These are phyloP conservation scores for Henricia sp. DNA, from an alignment of 53 echinoderm and acorn worm species.

Conservation along the genomic window DNA sequence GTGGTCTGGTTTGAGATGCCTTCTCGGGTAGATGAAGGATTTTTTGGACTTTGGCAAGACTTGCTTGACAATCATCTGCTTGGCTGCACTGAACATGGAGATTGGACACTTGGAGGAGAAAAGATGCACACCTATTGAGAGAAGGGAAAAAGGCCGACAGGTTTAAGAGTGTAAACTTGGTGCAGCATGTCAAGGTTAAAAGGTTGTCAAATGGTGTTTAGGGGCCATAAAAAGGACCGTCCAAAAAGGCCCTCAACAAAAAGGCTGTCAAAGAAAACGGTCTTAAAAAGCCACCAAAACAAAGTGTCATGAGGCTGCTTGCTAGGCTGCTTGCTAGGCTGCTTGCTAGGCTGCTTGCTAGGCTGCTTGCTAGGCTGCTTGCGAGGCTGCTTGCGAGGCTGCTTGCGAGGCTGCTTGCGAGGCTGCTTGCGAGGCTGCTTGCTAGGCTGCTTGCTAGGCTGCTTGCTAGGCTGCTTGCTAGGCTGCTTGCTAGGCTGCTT, in stretches of 20 bases:
- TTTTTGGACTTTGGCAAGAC: constrained; percentile 62
- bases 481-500: neutral
- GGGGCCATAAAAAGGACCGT: too few species aligned
- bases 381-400: neutral
- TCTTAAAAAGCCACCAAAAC: too few species aligned
- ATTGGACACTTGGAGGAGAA: constrained; percentile 69
- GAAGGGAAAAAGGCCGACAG: neutral
- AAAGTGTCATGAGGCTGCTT: too few species aligned
- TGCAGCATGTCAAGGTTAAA: too few species aligned
- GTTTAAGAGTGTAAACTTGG: too few species aligned
- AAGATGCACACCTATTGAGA: constrained; percentile 66
- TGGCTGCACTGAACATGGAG: constrained; percentile 68
- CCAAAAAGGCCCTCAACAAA: too few species aligned
- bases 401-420: neutral
- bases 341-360: neutral
- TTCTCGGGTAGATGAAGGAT: constrained; percentile 18
- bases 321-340: neutral
- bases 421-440: neutral
- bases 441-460: neutral
- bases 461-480: too few species aligned
- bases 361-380: neutral
- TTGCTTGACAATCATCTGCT: constrained; percentile 55
- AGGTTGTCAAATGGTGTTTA: too few species aligned
- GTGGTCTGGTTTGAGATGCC: constrained; percentile 9
- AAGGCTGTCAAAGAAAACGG: too few species aligned